Percentiles rank a stretch among this genome's conserved stretches.
Conservation (phyloP, 2,888 invertebrate species). For the Amphipoea lucens region DNA sequence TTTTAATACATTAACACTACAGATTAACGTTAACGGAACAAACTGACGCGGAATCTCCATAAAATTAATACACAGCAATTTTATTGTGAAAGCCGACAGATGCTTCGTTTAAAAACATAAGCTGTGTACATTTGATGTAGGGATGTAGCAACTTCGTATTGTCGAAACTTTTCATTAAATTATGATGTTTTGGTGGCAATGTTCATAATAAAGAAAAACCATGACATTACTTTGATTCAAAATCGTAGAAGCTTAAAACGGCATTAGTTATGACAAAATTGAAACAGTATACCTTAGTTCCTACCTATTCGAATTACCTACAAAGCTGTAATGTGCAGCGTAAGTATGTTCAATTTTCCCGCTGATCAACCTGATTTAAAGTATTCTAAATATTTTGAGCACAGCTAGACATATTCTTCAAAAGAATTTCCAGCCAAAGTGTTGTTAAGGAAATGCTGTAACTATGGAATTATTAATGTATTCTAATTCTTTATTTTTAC, state of each 20-base stretch:
- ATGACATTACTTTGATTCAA: neutral
- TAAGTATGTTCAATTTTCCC: neutral
- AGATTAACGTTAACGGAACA: constrained; percentile 27
- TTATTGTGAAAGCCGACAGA: constrained; percentile 41
- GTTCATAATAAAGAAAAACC: no score
- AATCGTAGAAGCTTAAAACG: neutral
- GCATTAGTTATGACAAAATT: no score
- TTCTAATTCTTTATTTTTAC: no score
- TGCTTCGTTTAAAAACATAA: constrained; percentile 44
- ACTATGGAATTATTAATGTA: neutral
- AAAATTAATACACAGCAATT: constrained; percentile 45
- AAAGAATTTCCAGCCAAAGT: neutral
- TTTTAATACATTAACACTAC: neutral
- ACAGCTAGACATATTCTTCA: neutral
- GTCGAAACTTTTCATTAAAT: neutral
- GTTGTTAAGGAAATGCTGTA: neutral
- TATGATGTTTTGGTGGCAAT: neutral
- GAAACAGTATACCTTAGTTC: no score
- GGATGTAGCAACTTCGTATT: constrained; percentile 1
- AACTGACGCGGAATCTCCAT: constrained; percentile 43
- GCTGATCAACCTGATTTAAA: neutral
- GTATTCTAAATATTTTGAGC: neutral
- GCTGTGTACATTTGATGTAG: constrained; percentile 7
- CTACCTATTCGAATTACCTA: neutral
- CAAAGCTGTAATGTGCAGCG: neutral